These are phyloP conservation scores for Notiomystis cincta DNA, from an alignment of 2,113 vertebrate genomes.

Conservation along the genomic window DNA sequence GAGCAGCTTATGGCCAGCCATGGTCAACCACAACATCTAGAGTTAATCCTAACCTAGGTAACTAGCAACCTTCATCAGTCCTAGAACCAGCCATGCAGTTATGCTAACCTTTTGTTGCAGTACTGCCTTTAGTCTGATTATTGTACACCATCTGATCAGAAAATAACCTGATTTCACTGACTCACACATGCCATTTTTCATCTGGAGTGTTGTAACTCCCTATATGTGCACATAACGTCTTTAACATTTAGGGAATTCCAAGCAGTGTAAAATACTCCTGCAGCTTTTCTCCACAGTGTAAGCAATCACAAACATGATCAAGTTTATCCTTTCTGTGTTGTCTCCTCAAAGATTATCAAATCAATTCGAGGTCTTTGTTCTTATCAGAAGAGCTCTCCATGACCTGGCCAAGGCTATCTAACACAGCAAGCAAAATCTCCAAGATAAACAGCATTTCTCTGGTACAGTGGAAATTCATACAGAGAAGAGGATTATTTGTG, in stretches of 20 bases:
- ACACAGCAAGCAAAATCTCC: not conserved
- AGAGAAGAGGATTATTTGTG: not conserved
- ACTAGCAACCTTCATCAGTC: not conserved
- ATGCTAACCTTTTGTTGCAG: not conserved
- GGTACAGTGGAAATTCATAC: not conserved
- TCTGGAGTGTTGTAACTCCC: not conserved
- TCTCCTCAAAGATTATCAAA: not conserved
- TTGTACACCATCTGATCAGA: not conserved
- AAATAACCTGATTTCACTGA: not conserved
- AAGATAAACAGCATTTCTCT: not conserved
- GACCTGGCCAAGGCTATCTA: not conserved
- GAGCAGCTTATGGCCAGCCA: not conserved
- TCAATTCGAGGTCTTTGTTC: not conserved
- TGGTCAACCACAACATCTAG: not conserved
- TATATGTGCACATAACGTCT: not conserved
- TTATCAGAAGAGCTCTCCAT: not conserved
- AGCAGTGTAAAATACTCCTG: not conserved
- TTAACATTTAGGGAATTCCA: not conserved
- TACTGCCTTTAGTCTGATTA: not conserved
- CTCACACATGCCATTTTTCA: not conserved
- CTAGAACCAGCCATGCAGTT: not conserved
- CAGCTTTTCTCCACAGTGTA: not conserved
- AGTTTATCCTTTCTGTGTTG: not conserved
- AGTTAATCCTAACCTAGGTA: not conserved
- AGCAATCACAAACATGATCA: not conserved